Evolutionary conservation across 2,888 invertebrate species (phyloP).

Genomic region (Scrobipalpa atriplicella): DNA sequence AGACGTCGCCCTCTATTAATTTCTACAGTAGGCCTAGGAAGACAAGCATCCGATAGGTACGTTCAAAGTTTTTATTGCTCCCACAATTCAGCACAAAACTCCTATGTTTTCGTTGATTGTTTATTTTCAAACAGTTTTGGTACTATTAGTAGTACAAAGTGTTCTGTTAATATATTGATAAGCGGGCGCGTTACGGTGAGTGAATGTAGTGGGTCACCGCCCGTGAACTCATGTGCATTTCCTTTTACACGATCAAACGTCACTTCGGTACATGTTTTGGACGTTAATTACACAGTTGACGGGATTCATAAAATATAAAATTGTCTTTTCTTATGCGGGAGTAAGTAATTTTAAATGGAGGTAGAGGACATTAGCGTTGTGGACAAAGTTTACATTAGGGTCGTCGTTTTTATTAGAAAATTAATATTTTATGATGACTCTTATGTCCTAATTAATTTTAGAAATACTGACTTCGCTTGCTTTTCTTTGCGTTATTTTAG

Average conservation of each 20-base stretch:
- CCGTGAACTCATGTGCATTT: slow-evolving; percentile 75
- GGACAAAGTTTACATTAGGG: too few relatives aligned
- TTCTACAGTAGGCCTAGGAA: too few relatives aligned
- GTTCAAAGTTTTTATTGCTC: too few relatives aligned
- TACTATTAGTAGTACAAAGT: slow-evolving; percentile 23
- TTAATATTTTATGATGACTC: too few relatives aligned
- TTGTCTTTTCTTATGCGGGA: not conserved
- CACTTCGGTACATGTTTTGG: slow-evolving; percentile 57
- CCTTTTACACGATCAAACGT: slow-evolving; percentile 56
- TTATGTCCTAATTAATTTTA: too few relatives aligned
- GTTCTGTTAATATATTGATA: slow-evolving; percentile 28
- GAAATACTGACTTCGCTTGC: too few relatives aligned
- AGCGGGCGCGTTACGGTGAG: slow-evolving; percentile 59
- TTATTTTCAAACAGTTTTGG: not conserved
- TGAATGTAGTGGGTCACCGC: slow-evolving; percentile 67
- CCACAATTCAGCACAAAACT: too few relatives aligned
- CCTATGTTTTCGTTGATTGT: not conserved
- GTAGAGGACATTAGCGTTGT: too few relatives aligned
- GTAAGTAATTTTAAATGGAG: not conserved
- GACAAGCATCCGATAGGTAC: too few relatives aligned
- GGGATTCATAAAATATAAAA: slow-evolving; percentile 2
- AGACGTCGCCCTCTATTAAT: too few relatives aligned
- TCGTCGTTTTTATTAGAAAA: too few relatives aligned
- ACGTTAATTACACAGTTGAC: slow-evolving; percentile 50
- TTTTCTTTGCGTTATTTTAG: not conserved